phyloP scores from a whole-genome alignment of 1,140 invertebrate genomes.

The Anagrus nilaparvatae region DNA sequence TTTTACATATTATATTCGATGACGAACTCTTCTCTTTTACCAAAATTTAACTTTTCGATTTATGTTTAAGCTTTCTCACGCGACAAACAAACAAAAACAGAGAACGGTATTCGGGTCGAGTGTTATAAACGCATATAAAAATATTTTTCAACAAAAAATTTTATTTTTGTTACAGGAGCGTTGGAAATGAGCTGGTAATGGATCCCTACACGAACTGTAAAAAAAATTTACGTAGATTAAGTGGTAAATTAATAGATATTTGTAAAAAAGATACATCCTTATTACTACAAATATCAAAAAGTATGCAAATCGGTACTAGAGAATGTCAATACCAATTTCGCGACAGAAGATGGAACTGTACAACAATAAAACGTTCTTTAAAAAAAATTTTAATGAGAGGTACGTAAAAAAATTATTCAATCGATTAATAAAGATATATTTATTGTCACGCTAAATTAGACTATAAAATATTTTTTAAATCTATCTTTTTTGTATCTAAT shows the following conservation, averaged over 20 bases:
- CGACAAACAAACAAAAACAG: too few relatives aligned
- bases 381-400: constrained; percentile 72
- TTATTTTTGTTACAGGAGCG: constrained; percentile 47
- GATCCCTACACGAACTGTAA: constrained; percentile 81
- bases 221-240: constrained; percentile 61
- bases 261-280: constrained; percentile 63
- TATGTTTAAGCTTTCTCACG: too few relatives aligned
- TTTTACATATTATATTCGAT: constrained; percentile 9
- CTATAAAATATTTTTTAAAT: too few relatives aligned
- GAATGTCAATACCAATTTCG: constrained; percentile 81
- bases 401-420: constrained; percentile 34
- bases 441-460: constrained; percentile 1
- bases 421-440: too few relatives aligned
- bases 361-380: constrained; percentile 62
- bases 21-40: too few relatives aligned
- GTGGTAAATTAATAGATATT: constrained; percentile 66
- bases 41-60: too few relatives aligned
- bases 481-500: too few relatives aligned
- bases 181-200: constrained; percentile 73
- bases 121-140: too few relatives aligned
- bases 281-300: constrained; percentile 64
- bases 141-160: too few relatives aligned
- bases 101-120: too few relatives aligned
- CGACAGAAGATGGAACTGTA: constrained; percentile 77
- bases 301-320: constrained; percentile 64